These are phyloP conservation scores for Drosophila rufa DNA, from an alignment of 1,140 invertebrate species.

Conservation along the genomic window DNA sequence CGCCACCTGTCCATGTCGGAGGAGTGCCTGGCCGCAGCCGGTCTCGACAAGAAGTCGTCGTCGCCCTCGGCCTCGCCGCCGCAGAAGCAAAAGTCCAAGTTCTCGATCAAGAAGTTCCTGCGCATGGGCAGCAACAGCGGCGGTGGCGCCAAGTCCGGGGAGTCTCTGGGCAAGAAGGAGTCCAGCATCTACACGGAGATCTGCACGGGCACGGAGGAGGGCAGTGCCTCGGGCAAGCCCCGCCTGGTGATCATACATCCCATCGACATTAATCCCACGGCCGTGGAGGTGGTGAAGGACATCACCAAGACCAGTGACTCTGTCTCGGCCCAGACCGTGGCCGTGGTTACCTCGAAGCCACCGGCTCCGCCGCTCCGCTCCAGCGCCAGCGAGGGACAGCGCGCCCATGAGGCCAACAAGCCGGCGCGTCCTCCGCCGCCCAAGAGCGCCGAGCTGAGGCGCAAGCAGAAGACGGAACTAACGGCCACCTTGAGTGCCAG, in stretches of 20 bases:
- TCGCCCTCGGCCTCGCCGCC: slow-evolving; percentile 85
- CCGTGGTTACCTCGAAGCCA: slow-evolving; percentile 86
- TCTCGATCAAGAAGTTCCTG: slow-evolving; percentile 93
- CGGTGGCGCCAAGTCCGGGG: slow-evolving; percentile 66
- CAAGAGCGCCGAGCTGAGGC: slow-evolving; percentile 88
- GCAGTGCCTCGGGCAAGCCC: slow-evolving; percentile 86
- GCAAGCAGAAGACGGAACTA: slow-evolving; percentile 86
- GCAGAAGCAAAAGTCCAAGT: slow-evolving; percentile 89
- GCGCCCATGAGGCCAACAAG: slow-evolving; percentile 87
- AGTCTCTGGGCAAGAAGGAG: slow-evolving; percentile 72
- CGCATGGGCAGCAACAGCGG: slow-evolving; percentile 87
- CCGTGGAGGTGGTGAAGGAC: slow-evolving; percentile 90
- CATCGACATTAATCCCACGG: slow-evolving; percentile 92
- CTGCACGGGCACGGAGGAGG: slow-evolving; percentile 71
- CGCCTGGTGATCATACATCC: slow-evolving; percentile 95
- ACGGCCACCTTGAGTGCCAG: slow-evolving; percentile 66
- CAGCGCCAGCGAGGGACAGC: slow-evolving; percentile 79
- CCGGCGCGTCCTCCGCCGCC: slow-evolving; percentile 90
- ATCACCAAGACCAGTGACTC: slow-evolving; percentile 85
- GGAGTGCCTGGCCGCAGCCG: slow-evolving; percentile 87
- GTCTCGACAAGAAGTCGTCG: slow-evolving; percentile 81
- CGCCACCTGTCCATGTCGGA: slow-evolving; percentile 89
- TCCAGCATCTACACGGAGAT: slow-evolving; percentile 80
- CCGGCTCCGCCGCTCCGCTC: slow-evolving; percentile 86
- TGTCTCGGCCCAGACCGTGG: slow-evolving; percentile 79